These are phyloP conservation scores for Molossus alvarezi DNA, from an alignment of 2,797 vertebrate genomes.

Conservation along the genomic window DNA sequence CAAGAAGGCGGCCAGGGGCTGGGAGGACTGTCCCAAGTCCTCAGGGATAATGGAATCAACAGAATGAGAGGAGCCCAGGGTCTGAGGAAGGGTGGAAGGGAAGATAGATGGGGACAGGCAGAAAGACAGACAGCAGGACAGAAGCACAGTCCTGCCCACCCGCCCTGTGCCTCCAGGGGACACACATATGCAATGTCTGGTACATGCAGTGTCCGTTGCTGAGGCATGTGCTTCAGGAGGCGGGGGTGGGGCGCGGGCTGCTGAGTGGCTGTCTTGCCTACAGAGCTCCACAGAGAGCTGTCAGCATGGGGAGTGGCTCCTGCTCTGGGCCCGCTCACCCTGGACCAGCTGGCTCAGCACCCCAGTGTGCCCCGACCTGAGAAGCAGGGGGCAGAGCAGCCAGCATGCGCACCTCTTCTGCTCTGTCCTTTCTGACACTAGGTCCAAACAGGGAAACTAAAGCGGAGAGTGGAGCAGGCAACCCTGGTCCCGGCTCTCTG, in stretches of 20 bases:
- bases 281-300: background rate
- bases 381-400: no score
- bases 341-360: background rate
- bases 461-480: accelerated
- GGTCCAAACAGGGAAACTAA: background rate
- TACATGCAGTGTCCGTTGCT: accelerated
- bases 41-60: background rate
- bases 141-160: background rate
- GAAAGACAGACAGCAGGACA: background rate
- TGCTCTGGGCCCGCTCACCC: background rate
- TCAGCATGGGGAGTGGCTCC: background rate
- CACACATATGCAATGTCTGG: accelerated
- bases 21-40: background rate
- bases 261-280: background rate
- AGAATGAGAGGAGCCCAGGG: no score
- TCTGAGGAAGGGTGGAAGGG: background rate
- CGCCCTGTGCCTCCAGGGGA: no score
- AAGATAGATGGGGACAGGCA: accelerated
- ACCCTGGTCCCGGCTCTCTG: background rate
- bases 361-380: background rate
- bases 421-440: background rate
- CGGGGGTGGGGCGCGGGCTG: background rate
- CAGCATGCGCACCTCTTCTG: background rate
- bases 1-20: background rate
- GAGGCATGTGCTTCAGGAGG: background rate